Evolutionary conservation across 92 coral and sea anemone species (phyloP).

Genomic region (Phymanthus crucifer): DNA sequence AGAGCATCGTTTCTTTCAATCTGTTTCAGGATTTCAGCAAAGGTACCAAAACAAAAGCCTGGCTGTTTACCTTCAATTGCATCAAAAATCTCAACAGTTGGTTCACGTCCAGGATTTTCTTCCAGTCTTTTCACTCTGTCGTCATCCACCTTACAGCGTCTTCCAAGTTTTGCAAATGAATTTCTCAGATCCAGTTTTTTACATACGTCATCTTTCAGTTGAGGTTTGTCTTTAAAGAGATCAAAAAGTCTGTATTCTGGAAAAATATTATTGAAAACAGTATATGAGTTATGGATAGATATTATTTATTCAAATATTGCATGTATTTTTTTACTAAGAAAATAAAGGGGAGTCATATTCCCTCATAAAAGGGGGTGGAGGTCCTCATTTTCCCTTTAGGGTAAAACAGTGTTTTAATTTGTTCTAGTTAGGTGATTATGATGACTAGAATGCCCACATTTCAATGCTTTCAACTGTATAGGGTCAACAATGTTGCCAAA

Average conservation of each 20-base stretch:
- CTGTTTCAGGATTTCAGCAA: not conserved
- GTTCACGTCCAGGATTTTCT: not conserved
- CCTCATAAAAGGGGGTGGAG: too few relatives aligned
- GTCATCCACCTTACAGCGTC: conserved; percentile 11
- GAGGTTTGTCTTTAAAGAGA: not conserved
- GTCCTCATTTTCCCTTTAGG: too few relatives aligned
- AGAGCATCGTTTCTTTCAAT: conserved; percentile 16
- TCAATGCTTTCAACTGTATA: too few relatives aligned
- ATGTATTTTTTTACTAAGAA: too few relatives aligned
- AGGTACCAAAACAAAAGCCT: not conserved
- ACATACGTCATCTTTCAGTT: conserved; percentile 10
- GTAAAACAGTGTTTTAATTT: too few relatives aligned
- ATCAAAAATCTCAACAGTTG: conserved; percentile 4
- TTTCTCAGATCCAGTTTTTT: not conserved
- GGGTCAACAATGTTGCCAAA: too few relatives aligned
- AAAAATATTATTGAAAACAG: not conserved
- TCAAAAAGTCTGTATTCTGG: conserved; percentile 12
- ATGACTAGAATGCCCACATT: too few relatives aligned
- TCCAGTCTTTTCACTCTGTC: not conserved
- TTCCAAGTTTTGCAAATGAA: conserved; percentile 18
- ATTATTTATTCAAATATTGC: not conserved
- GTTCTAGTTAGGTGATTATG: too few relatives aligned
- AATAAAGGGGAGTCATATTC: too few relatives aligned
- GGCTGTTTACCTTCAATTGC: not conserved
- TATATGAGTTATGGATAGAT: not conserved